Evolutionary conservation across 2,113 vertebrate species (phyloP).

Genomic region (Platichthys flesus): DNA sequence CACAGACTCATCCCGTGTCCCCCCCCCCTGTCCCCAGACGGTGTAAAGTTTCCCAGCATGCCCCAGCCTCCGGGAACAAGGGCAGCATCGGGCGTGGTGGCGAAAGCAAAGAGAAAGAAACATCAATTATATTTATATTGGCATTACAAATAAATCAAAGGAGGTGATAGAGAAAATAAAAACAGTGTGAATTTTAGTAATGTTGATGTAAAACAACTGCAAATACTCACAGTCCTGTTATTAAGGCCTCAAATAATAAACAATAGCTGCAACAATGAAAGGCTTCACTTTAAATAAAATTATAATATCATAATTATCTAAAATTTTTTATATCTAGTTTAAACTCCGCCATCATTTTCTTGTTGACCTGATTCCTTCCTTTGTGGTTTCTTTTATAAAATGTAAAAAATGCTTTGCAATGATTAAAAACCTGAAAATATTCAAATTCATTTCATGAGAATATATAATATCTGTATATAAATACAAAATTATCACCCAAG

Average conservation of each 20-base stretch:
- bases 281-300: background rate
- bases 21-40: slow-evolving; percentile 17
- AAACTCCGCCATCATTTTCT: background rate
- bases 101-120: slow-evolving; percentile 70
- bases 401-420: background rate
- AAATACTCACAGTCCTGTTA: too few relatives aligned
- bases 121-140: slow-evolving; percentile 70
- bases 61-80: slow-evolving; percentile 53
- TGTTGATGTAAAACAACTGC: background rate
- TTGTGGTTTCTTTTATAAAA: background rate
- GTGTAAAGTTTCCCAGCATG: slow-evolving; percentile 76
- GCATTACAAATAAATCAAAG: slow-evolving; percentile 68
- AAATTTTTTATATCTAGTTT: background rate
- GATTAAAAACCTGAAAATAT: too few relatives aligned
- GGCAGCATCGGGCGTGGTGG: slow-evolving; percentile 45
- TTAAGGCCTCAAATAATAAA: too few relatives aligned
- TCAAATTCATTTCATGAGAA: too few relatives aligned
- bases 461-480: too few relatives aligned
- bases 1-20: slow-evolving; percentile 55
- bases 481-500: too few relatives aligned
- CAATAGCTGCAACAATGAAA: too few relatives aligned
- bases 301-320: background rate
- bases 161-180: background rate
- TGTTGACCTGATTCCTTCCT: background rate
- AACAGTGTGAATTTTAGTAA: background rate